phyloP scores from a whole-genome alignment of 2,113 vertebrate species.

The rat (Rattus norvegicus) region GRCr8 NC_086021.1:145335501-145336000 shows the following conservation, averaged over 20 bases:
- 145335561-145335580: conserved; percentile 50
- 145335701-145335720: background rate
- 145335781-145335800: background rate
- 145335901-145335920: conserved; percentile 49
- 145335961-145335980: conserved; percentile 30
- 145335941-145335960: background rate
- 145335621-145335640: conserved; percentile 41
- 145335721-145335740: conserved; percentile 34
- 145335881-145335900: conserved; percentile 37
- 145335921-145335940: conserved; percentile 12
- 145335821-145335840: conserved; percentile 52
- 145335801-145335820: conserved; percentile 47
- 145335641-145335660: conserved; percentile 8
- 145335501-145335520: conserved; percentile 62
- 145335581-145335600: conserved; percentile 50
- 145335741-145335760: conserved; percentile 22
- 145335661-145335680: background rate
- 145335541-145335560: conserved; percentile 15
- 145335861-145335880: conserved; percentile 61
- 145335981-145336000: background rate
- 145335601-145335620: conserved; percentile 40
- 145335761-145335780: background rate
- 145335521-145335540: conserved; percentile 62
- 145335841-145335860: conserved; percentile 39
- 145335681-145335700: background rate